Base-by-base conservation (phyloP, 2,888 invertebrate species). In the Marronus borbonicus region DNA sequence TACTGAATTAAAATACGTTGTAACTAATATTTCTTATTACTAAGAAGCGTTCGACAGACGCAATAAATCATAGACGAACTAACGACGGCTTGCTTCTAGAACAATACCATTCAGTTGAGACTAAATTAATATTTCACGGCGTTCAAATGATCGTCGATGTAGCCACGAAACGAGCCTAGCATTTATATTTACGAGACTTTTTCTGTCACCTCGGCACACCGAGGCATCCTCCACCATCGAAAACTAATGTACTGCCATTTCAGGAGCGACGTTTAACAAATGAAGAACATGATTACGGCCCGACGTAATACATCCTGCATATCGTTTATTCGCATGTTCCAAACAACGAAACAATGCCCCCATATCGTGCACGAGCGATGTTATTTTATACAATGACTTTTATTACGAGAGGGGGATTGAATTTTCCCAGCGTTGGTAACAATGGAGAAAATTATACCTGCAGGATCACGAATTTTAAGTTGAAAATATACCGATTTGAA, bases 231-330 rank as follows among this genome's bases (percentile, higher is more conserved):
- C 28, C 44, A 49, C 10, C 65, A 65, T 65, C 39, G 39, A 65
- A 65, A 68, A 68, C 24, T 68, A 68, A 68, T 68, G 66, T 68
- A 68, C 66, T 49, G 12, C 66, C 66, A 50, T 68, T 68, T 44
- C 28, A 12, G 20, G 66, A 3, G 3, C 36, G 66, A 68, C 66
- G 49, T 49, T 44, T 68, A 68, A 68, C 66, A 68, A 68, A 68
- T 68, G 66, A 36, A 24, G 24, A 49, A 68, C 66, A 68, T 49
- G 66, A 68, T 44, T 68, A 44, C 49, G 49, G 28, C 49, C 28
- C 66, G 20, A 24, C 49, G 49, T 68, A 12, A n/a, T 20, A 68
- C 66, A 68, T 20, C 44, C 20, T 14, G 12, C 17, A 65, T 65
- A 36, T 65, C 24, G 24, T 60, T 60, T 28, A 24, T 60, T 60